Percentiles rank a stretch among this genome's conserved stretches.
These are phyloP conservation scores for Anarsia innoxiella DNA, from an alignment of 2,888 invertebrate species.

Conservation along the genomic window DNA sequence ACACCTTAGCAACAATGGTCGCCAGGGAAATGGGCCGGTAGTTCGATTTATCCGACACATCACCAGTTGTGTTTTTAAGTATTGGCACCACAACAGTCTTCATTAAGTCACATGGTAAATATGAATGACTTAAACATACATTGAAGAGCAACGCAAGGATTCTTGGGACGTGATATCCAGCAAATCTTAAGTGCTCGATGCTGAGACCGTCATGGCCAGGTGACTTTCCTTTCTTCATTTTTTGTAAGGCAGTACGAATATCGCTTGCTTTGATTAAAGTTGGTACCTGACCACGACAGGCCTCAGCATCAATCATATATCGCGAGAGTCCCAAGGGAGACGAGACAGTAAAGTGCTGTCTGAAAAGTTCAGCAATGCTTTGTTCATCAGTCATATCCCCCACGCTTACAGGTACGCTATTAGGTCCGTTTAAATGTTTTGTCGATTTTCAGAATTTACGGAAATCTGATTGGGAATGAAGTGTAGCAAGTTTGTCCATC, in stretches of 20 bases:
- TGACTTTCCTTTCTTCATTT: conserved; percentile 6
- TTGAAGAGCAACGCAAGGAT: neutral
- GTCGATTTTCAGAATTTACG: neutral
- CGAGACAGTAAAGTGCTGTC: conserved; percentile 2
- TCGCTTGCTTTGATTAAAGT: conserved; percentile 4
- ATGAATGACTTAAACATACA: neutral
- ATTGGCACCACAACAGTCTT: neutral
- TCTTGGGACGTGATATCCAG: neutral
- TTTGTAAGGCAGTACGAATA: conserved; percentile 2
- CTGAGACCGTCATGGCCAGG: conserved; percentile 7
- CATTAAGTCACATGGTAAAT: neutral
- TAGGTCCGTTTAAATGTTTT: neutral
- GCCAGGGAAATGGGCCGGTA: conserved; percentile 1
- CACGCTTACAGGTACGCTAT: neutral
- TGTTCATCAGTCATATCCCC: conserved; percentile 1
- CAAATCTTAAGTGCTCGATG: neutral
- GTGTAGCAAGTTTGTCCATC: neutral
- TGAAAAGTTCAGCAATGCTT: conserved; percentile 8
- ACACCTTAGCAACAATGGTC: neutral
- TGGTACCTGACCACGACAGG: conserved; percentile 1
- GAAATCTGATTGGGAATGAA: neutral
- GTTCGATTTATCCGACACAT: conserved; percentile 1
- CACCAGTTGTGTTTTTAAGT: neutral
- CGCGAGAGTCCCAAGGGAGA: conserved; percentile 1
- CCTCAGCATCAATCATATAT: neutral